These are phyloP conservation scores for Cotesia typhae DNA, from an alignment of 1,140 invertebrate genomes.

Conservation along the genomic window DNA sequence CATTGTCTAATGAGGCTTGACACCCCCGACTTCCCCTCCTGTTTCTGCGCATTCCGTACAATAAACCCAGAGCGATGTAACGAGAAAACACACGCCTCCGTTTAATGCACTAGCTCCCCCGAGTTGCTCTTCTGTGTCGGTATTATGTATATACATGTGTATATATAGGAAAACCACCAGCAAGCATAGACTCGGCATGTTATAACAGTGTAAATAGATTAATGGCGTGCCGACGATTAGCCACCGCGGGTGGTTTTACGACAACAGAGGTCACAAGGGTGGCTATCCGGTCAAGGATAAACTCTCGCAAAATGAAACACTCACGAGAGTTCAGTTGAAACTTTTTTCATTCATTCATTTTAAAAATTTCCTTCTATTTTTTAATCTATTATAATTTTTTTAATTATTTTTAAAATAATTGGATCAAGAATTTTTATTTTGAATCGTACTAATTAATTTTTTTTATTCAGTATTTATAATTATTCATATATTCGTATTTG, in stretches of 20 bases:
- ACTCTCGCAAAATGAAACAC: not conserved
- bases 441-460: not conserved
- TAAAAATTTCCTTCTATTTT: not conserved
- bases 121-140: too few species aligned
- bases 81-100: slow-evolving; percentile 36
- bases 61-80: not conserved
- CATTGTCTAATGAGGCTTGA: slow-evolving; percentile 57
- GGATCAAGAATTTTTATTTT: not conserved
- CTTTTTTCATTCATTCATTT: not conserved
- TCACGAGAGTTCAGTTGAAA: not conserved
- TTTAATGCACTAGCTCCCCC: slow-evolving; percentile 42
- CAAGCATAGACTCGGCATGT: slow-evolving; percentile 28
- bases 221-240: slow-evolving; percentile 49
- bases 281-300: slow-evolving; percentile 11
- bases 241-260: slow-evolving; percentile 35
- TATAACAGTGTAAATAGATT: slow-evolving; percentile 52
- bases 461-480: too few species aligned
- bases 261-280: slow-evolving; percentile 33
- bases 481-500: too few species aligned
- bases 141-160: not conserved
- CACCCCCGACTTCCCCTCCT: slow-evolving; percentile 32
- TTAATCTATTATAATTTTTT: not conserved
- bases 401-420: too few species aligned
- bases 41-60: too few species aligned
- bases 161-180: not conserved